A percentile compares a stretch with the other conserved stretches of the same genome.
Evolutionary conservation across 2,888 invertebrate genomes (phyloP).

Genomic region (Sarcophaga rosellei): DNA sequence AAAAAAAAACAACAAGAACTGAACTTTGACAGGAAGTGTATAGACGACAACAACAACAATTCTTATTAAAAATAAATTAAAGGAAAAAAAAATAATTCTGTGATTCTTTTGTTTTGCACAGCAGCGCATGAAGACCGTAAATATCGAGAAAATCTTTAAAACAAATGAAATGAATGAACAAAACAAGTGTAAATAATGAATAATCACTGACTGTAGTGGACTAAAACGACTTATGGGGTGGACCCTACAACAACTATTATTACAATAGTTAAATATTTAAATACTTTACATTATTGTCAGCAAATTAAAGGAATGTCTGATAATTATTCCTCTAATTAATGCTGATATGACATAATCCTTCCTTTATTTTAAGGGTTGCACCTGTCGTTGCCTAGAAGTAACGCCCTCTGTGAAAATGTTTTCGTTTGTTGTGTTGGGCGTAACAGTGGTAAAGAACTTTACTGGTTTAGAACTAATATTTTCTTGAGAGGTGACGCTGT

Average conservation of each 20-base stretch:
- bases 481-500: too few relatives aligned
- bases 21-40: conserved; percentile 73
- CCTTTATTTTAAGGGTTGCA: too few relatives aligned
- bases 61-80: background rate
- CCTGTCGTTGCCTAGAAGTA: too few relatives aligned
- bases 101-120: conserved; percentile 68
- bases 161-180: conserved; percentile 14
- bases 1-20: conserved; percentile 46
- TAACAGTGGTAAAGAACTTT: too few relatives aligned
- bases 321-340: too few relatives aligned
- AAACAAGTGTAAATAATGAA: conserved; percentile 46
- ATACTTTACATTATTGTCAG: too few relatives aligned
- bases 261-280: background rate
- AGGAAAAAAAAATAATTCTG: conserved; percentile 33
- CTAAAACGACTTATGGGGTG: too few relatives aligned
- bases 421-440: too few relatives aligned
- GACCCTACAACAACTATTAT: conserved; percentile 4
- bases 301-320: too few relatives aligned
- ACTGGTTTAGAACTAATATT: too few relatives aligned
- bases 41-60: conserved; percentile 40
- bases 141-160: conserved; percentile 39
- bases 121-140: conserved; percentile 47
- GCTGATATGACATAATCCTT: too few relatives aligned
- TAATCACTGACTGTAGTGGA: background rate
- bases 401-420: too few relatives aligned